These are phyloP conservation scores for Cyrtonyx montezumae DNA, from an alignment of 2,113 vertebrate genomes.

Conservation along the genomic window DNA sequence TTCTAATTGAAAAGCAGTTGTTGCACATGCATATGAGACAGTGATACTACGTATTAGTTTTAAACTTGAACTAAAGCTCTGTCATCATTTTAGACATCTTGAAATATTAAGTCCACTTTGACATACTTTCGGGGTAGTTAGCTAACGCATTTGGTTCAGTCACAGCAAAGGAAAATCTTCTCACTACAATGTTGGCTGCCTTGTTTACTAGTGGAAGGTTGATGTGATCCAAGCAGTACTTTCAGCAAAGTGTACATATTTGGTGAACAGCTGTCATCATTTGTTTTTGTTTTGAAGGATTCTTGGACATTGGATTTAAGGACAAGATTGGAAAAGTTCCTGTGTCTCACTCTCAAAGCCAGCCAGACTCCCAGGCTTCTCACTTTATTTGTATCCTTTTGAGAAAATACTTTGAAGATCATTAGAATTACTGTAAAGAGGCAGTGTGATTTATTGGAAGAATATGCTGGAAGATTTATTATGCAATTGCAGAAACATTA, in stretches of 20 bases:
- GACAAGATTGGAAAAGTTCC: slow-evolving; percentile 85
- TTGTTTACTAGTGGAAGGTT: background rate
- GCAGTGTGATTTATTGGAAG: background rate
- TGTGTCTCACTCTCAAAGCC: slow-evolving; percentile 84
- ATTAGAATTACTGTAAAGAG: background rate
- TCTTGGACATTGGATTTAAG: slow-evolving; percentile 90
- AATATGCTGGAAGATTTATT: background rate
- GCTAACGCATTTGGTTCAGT: no score
- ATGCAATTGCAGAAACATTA: background rate
- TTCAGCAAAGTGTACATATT: background rate
- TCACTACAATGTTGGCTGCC: background rate
- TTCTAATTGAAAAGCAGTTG: background rate
- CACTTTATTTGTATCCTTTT: slow-evolving; percentile 94
- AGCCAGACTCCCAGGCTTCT: slow-evolving; percentile 85
- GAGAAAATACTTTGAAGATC: background rate
- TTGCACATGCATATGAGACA: background rate
- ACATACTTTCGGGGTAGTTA: no score
- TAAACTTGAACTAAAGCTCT: background rate
- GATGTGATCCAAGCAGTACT: background rate
- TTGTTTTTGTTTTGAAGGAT: slow-evolving; percentile 80
- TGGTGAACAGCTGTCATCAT: background rate
- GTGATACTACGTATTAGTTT: background rate
- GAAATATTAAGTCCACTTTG: no score
- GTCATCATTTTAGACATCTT: background rate
- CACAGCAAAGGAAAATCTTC: background rate